Evolutionary conservation across 1,140 invertebrate genomes (phyloP).

Genomic region (Temnothorax longispinosus): DNA sequence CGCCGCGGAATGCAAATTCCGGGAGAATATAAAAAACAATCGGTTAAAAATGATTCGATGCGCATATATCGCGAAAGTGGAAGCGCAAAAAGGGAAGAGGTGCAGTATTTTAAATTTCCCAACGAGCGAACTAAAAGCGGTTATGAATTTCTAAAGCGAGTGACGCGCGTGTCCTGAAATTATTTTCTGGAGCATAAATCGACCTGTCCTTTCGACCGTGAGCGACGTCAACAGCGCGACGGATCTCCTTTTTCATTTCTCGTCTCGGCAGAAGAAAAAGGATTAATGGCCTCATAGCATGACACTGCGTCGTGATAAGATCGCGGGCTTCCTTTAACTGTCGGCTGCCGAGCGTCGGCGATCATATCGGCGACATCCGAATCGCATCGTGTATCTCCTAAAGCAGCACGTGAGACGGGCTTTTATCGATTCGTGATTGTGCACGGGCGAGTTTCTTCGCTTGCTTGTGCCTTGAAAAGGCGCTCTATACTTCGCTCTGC

Average conservation of each 20-base stretch:
- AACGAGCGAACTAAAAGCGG: conserved; percentile 55
- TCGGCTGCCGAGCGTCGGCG: conserved; percentile 66
- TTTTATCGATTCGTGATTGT: conserved; percentile 71
- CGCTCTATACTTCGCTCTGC: background rate
- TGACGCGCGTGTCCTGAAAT: conserved; percentile 36
- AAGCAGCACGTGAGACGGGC: conserved; percentile 61
- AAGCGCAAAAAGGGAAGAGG: background rate
- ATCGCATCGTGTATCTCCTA: conserved; percentile 70
- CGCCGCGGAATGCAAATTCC: conserved; percentile 23
- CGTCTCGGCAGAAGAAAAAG: conserved; percentile 70
- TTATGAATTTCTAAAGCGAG: conserved; percentile 67
- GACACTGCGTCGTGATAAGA: conserved; percentile 75
- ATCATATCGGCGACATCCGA: conserved; percentile 71
- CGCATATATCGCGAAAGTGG: conserved; percentile 2
- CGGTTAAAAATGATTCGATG: background rate
- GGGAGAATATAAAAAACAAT: background rate
- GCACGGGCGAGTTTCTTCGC: conserved; percentile 26
- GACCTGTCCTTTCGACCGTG: conserved; percentile 17
- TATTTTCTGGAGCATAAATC: conserved; percentile 40
- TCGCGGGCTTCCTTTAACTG: conserved; percentile 70
- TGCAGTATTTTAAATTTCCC: background rate
- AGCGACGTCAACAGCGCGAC: conserved; percentile 7
- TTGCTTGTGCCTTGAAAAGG: conserved; percentile 20
- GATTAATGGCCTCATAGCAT: conserved; percentile 76
- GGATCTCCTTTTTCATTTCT: conserved; percentile 44